Evolutionary conservation across 2,113 vertebrate species (phyloP).

Genomic region (Melozone crissalis): DNA sequence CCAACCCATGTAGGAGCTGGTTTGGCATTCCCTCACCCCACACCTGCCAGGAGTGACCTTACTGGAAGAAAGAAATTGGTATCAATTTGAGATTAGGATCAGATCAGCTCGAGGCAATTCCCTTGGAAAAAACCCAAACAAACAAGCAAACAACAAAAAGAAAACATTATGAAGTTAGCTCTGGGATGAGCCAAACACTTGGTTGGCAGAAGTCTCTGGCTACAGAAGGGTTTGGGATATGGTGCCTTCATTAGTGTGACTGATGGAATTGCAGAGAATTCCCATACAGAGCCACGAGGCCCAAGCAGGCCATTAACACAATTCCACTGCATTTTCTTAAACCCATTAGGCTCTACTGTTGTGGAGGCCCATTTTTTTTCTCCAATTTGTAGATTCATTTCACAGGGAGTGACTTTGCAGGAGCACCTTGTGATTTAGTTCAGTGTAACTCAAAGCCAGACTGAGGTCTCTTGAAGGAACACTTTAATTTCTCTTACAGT

Average conservation of each 20-base stretch:
- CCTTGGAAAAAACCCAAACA: neutral
- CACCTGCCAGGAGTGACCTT: neutral
- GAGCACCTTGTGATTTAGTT: neutral
- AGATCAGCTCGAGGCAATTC: neutral
- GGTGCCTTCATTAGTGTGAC: neutral
- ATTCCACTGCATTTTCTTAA: neutral
- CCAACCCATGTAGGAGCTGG: neutral
- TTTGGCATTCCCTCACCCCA: neutral
- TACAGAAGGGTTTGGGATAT: neutral
- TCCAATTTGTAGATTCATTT: neutral
- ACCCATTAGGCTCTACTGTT: neutral
- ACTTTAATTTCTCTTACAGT: neutral
- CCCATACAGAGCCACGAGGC: neutral
- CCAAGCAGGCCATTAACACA: neutral
- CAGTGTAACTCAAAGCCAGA: neutral
- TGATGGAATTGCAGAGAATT: neutral
- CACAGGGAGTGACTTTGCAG: neutral
- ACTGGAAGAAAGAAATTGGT: neutral
- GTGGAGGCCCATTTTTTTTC: neutral
- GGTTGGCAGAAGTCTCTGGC: neutral
- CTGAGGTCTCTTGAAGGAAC: neutral
- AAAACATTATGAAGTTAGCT: neutral
- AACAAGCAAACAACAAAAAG: neutral
- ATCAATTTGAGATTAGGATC: neutral
- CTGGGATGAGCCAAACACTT: neutral